Evolutionary conservation across 2,888 invertebrate species (phyloP).

Genomic region (Chydorus sphaericus): DNA sequence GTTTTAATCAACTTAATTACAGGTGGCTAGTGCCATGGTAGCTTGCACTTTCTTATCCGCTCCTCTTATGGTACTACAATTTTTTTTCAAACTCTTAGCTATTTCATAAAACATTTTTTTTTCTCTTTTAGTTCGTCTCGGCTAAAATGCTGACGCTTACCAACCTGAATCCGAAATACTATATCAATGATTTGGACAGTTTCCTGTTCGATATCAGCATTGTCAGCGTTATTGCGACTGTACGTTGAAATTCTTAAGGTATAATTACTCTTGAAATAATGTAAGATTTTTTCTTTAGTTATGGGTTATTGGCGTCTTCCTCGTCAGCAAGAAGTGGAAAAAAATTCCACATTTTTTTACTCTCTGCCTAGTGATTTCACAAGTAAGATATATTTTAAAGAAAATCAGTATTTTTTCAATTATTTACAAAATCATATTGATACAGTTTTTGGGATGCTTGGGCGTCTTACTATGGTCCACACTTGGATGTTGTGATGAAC

Average conservation of each 20-base stretch:
- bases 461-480: constrained; percentile 59
- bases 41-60: constrained; percentile 87
- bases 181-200: constrained; percentile 53
- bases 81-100: too few species aligned
- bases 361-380: constrained; percentile 57
- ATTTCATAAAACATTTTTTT: too few species aligned
- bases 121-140: too few species aligned
- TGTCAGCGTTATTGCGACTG: constrained; percentile 53
- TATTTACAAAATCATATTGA: too few species aligned
- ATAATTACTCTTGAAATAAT: neutral
- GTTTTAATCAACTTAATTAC: constrained; percentile 22
- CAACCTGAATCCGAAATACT: constrained; percentile 50
- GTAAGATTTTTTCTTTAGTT: constrained; percentile 22
- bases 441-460: constrained; percentile 46
- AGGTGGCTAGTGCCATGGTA: constrained; percentile 89
- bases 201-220: constrained; percentile 76
- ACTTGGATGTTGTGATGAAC: constrained; percentile 32
- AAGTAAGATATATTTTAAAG: constrained; percentile 41
- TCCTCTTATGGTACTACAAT: constrained; percentile 86
- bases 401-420: too few species aligned
- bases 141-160: constrained; percentile 79
- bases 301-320: constrained; percentile 62
- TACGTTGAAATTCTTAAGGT: constrained; percentile 28
- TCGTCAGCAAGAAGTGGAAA: constrained; percentile 55
- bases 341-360: constrained; percentile 71